Evolutionary conservation across 2,113 vertebrate genomes (phyloP), one percentile per base, ranked within the genome.

Genomic region (Aspiorhynchus laticeps): DNA sequence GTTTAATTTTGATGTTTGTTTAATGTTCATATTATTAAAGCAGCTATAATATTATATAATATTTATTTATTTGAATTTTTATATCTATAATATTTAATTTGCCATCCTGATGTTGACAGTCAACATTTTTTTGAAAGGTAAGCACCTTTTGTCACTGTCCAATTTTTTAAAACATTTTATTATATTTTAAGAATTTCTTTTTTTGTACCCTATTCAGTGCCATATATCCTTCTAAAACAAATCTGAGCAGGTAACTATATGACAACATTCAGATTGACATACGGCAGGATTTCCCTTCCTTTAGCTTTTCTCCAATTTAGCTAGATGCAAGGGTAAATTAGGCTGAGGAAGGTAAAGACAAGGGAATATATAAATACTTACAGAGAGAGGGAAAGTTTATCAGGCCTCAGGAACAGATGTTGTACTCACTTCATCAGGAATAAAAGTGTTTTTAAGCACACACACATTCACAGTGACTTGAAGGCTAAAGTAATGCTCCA

Each of bases 361-460:
- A 15, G 46, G 31, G 2, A 33, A 76, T n/a, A 69, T 69, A 48
- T 85, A 56, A 81, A 56, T 33, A 84, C 51, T 36, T 80, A 74
- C 67, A 48, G 53, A 73, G 26, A 71, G 24, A 80, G 63, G 26
- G 8, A 59, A 28, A 75, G 12, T 82, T 69, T 69, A 36, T 5
- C 15, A 69, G 61, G n/a, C 80, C 38, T 41, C 21, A 63, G 38
- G 80, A 48, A 51, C 80, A 71, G 26, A 83, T 83, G 41, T 33
- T 69, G n/a, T 48, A 15, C 28, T 43, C 31, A 41, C 33, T 65
- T 81, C 61, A 43, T 83, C 15, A n/a, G 28, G 33, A 4, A 24
- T 24, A 38, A 61, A 46, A 6, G n/a, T 28, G 41, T 83, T 67
- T 83, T 65, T 82, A 46, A 43, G 15, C 2, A 7, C 12, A 7